Conservation (phyloP, 2,888 invertebrate genomes). For the Schrankia costaestrigalis region DNA sequence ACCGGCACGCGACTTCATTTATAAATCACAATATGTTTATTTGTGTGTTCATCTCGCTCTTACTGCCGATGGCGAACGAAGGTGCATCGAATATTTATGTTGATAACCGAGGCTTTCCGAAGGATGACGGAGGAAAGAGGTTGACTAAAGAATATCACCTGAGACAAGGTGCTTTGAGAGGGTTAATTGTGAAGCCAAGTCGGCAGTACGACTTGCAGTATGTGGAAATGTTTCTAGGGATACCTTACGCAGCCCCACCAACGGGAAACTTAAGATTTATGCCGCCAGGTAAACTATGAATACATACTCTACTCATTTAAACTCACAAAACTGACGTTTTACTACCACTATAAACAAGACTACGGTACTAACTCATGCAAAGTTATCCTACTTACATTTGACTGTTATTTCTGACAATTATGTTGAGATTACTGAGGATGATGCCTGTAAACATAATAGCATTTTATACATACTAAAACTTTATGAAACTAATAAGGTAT, state of each 20-base stretch:
- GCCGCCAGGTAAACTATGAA: slow-evolving; percentile 89
- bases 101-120: slow-evolving; percentile 51
- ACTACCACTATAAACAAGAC: too few species aligned
- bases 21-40: slow-evolving; percentile 75
- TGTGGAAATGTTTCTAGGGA: slow-evolving; percentile 88
- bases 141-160: slow-evolving; percentile 82
- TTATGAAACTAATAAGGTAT: too few species aligned
- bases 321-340: too few species aligned
- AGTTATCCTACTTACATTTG: too few species aligned
- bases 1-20: slow-evolving; percentile 68
- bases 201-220: slow-evolving; percentile 81
- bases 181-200: slow-evolving; percentile 83
- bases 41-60: slow-evolving; percentile 72
- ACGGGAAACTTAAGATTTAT: slow-evolving; percentile 88
- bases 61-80: slow-evolving; percentile 66
- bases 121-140: slow-evolving; percentile 60
- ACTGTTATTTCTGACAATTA: too few species aligned
- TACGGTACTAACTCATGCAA: too few species aligned
- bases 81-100: slow-evolving; percentile 59
- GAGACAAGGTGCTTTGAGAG: slow-evolving; percentile 85
- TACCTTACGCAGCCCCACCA: slow-evolving; percentile 91
- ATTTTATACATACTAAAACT: too few species aligned
- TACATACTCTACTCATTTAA: too few species aligned
- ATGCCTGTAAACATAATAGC: too few species aligned
- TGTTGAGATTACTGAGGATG: too few species aligned